Conservation (phyloP, 1,140 invertebrate species). For the Harlomillsia oculata region DNA sequence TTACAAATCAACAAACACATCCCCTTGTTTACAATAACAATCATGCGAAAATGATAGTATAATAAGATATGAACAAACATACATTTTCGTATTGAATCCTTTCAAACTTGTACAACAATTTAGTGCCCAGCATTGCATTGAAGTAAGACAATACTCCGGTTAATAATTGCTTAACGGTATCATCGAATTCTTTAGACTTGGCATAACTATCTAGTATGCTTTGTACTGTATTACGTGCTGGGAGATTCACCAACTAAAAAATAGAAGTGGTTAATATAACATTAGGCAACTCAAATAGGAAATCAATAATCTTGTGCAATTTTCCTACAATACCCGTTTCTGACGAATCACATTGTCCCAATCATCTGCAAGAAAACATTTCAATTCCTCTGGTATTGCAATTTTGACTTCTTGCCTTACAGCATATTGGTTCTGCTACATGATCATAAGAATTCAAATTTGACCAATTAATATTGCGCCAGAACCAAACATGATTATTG, state of each 20-base stretch:
- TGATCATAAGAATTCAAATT: not conserved
- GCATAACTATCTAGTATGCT: conserved; percentile 82
- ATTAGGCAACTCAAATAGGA: not conserved
- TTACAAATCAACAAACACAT: no score
- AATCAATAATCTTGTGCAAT: not conserved
- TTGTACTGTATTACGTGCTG: conserved; percentile 74
- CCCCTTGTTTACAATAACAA: no score
- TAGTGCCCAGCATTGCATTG: conserved; percentile 83
- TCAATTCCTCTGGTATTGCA: conserved; percentile 87
- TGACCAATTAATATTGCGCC: not conserved
- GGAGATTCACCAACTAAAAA: conserved; percentile 60
- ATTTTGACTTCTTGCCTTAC: conserved; percentile 56
- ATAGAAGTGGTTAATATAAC: conserved; percentile 4
- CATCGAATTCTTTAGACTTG: conserved; percentile 48
- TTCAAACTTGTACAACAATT: conserved; percentile 91
- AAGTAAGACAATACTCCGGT: conserved; percentile 89
- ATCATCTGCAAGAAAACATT: conserved; percentile 87
- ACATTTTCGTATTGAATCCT: conserved; percentile 77
- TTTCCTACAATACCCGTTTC: conserved; percentile 70
- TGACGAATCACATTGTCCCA: conserved; percentile 85
- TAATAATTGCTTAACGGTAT: conserved; percentile 61
- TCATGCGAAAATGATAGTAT: no score
- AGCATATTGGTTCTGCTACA: conserved; percentile 8
- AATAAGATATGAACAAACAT: no score
- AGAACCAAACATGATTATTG: no score